Percentiles rank a stretch among this genome's conserved stretches.
These are phyloP conservation scores for Anabas testudineus DNA, from an alignment of 2,797 vertebrate genomes.

Conservation along the genomic window DNA sequence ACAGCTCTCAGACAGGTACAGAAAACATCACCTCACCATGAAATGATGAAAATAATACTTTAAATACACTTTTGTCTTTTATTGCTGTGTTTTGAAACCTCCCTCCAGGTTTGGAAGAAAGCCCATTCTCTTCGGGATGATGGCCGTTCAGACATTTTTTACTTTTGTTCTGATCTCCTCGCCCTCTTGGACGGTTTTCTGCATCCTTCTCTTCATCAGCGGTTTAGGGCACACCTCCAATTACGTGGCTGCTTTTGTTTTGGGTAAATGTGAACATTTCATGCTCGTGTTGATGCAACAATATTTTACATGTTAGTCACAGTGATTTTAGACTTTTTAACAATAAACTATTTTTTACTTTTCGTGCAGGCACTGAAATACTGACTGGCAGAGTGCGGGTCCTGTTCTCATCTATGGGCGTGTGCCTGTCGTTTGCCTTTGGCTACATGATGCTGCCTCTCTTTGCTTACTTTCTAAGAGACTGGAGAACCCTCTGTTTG, in stretches of 20 bases:
- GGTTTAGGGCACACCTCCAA: slow-evolving; percentile 91
- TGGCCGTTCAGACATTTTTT: slow-evolving; percentile 87
- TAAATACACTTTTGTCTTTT: too few species aligned
- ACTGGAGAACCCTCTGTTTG: slow-evolving; percentile 85
- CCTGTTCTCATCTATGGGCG: slow-evolving; percentile 84
- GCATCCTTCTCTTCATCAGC: slow-evolving; percentile 83
- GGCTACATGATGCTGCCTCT: slow-evolving; percentile 88
- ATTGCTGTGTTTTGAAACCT: neutral
- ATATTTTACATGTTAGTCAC: neutral
- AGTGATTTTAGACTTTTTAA: too few species aligned
- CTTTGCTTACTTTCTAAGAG: slow-evolving; percentile 86
- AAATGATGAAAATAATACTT: too few species aligned
- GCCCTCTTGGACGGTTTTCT: slow-evolving; percentile 86
- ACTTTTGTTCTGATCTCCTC: slow-evolving; percentile 87
- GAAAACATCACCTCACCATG: neutral
- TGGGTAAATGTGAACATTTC: slow-evolving; percentile 75
- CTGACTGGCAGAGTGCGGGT: slow-evolving; percentile 84
- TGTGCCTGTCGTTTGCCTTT: slow-evolving; percentile 84
- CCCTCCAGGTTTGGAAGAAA: slow-evolving; percentile 89
- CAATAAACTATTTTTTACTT: too few species aligned
- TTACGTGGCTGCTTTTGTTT: slow-evolving; percentile 89
- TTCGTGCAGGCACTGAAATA: slow-evolving; percentile 84
- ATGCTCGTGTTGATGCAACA: neutral
- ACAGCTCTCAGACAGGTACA: slow-evolving; percentile 90
- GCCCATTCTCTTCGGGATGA: slow-evolving; percentile 87